Evolutionary conservation across 2,113 vertebrate genomes (phyloP).

Genomic region (Dromas ardeola): DNA sequence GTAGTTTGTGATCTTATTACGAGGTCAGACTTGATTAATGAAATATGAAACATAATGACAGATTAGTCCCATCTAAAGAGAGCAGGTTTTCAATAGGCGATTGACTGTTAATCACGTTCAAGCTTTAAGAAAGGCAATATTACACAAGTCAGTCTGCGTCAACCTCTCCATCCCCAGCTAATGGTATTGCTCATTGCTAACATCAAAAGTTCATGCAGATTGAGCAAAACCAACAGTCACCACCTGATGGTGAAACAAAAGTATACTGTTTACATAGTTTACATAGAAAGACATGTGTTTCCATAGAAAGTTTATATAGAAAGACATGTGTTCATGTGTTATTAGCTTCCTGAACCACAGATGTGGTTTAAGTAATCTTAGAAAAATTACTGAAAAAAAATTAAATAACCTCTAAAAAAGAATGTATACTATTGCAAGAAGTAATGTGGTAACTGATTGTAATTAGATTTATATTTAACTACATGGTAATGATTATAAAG

Average conservation of each 20-base stretch:
- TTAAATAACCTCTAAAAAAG: background rate
- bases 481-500: conserved; percentile 14
- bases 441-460: background rate
- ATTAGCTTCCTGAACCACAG: background rate
- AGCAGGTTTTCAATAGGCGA: conserved; percentile 7
- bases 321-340: background rate
- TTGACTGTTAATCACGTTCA: conserved; percentile 32
- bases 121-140: conserved; percentile 10
- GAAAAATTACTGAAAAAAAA: background rate
- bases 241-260: conserved; percentile 21
- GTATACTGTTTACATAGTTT: background rate
- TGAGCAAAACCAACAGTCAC: background rate
- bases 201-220: background rate
- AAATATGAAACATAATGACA: conserved; percentile 62
- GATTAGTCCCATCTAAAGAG: conserved; percentile 48
- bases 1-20: conserved; percentile 75
- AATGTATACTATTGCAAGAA: background rate
- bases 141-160: background rate
- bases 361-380: background rate
- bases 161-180: background rate
- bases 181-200: background rate
- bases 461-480: conserved; percentile 50
- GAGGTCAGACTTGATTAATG: conserved; percentile 76
- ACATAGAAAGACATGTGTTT: background rate
- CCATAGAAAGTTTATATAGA: background rate